Percentiles rank a stretch among this genome's conserved stretches.
Conservation (phyloP, 2,888 invertebrate genomes). For the Bruchidius siliquastri region DNA sequence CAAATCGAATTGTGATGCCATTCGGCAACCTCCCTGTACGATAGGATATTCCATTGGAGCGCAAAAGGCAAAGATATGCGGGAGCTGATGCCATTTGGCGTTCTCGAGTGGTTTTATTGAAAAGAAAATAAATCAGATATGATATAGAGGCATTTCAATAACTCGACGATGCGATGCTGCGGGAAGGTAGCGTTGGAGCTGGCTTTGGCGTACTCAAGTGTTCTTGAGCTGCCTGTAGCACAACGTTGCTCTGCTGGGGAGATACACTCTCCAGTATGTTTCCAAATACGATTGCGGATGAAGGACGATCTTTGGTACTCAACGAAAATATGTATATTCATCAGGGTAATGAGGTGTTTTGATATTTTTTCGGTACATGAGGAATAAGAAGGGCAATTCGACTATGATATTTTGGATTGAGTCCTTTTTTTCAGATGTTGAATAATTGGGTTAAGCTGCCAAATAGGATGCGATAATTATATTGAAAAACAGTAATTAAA, state of each 20-base stretch:
- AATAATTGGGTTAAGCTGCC: no score
- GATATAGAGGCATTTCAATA: slow-evolving; percentile 38
- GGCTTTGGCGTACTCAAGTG: slow-evolving; percentile 22
- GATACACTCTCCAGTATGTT: slow-evolving; percentile 19
- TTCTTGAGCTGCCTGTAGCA: slow-evolving; percentile 23
- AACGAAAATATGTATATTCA: not conserved
- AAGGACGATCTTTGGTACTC: not conserved
- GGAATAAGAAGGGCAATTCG: no score
- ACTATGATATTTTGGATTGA: no score
- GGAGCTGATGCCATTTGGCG: slow-evolving; percentile 28
- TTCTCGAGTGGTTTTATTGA: slow-evolving; percentile 34
- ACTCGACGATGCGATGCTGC: slow-evolving; percentile 16
- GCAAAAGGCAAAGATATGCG: slow-evolving; percentile 24
- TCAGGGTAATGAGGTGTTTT: not conserved
- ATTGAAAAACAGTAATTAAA: no score
- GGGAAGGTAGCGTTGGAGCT: slow-evolving; percentile 3
- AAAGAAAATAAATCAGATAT: slow-evolving; percentile 40
- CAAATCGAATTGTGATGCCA: no score
- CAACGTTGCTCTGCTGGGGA: slow-evolving; percentile 4
- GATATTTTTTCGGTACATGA: no score
- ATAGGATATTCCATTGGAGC: not conserved
- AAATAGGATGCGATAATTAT: no score
- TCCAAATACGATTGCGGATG: slow-evolving; percentile 17
- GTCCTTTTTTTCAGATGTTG: no score
- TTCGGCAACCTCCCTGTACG: not conserved